Percentiles rank a stretch among this genome's conserved stretches.
Conservation (phyloP, 64 coral and sea anemone species). For the Acropora yongei region DNA sequence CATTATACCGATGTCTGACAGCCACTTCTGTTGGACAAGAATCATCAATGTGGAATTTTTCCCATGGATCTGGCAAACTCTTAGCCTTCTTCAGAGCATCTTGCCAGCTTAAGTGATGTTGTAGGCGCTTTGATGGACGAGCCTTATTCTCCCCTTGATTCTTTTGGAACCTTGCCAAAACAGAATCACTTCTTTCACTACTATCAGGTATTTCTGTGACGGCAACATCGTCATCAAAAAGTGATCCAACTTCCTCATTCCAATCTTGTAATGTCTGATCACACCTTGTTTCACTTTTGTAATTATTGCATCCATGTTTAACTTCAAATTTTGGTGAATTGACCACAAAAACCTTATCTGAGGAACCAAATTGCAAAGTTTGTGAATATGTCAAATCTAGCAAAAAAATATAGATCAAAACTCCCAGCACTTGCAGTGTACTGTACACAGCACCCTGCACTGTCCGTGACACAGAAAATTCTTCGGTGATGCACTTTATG, state of each 20-base stretch:
- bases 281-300: neutral
- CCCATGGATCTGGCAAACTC: conserved; percentile 92
- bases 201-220: neutral
- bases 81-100: conserved; percentile 80
- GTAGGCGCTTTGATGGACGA: conserved; percentile 41
- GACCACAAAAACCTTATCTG: neutral
- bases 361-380: neutral
- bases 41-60: conserved; percentile 92
- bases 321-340: neutral
- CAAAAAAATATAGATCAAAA: neutral
- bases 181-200: neutral
- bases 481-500: too few relatives aligned
- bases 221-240: neutral
- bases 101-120: conserved; percentile 86
- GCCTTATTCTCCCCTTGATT: neutral
- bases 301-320: neutral
- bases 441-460: neutral
- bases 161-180: neutral
- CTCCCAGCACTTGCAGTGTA: neutral
- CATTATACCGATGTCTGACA: conserved; percentile 93
- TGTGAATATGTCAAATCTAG: neutral
- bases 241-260: conserved; percentile 27
- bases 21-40: conserved; percentile 80
- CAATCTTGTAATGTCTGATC: conserved; percentile 10
- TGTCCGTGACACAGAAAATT: too few relatives aligned